Evolutionary conservation across 2,113 vertebrate genomes (phyloP).

Genomic region (Daboia siamensis): DNA sequence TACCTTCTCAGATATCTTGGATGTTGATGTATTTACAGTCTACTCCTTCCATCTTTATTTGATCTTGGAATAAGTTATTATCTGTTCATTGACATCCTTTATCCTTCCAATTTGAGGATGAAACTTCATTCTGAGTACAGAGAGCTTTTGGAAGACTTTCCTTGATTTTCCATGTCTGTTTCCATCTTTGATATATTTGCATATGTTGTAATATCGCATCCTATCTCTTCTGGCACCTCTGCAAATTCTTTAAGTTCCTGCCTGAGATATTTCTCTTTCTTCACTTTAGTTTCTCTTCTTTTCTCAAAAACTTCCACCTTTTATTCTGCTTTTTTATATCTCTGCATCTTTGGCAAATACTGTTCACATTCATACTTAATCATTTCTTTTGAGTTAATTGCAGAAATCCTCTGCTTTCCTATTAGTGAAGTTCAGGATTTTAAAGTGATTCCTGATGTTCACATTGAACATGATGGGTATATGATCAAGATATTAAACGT

Average conservation of each 20-base stretch:
- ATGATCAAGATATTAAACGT: neutral
- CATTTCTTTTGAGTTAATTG: neutral
- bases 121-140: neutral
- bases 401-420: neutral
- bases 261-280: neutral
- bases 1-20: neutral
- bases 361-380: neutral
- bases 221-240: neutral
- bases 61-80: neutral
- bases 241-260: neutral
- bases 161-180: neutral
- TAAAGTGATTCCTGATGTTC: neutral
- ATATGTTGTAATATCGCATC: neutral
- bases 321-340: neutral
- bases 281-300: neutral
- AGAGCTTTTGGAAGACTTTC: neutral
- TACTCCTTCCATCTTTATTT: neutral
- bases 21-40: neutral
- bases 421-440: neutral
- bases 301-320: neutral
- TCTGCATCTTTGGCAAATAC: neutral
- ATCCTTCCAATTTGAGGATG: neutral
- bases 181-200: neutral
- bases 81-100: neutral
- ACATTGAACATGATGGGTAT: neutral